These are phyloP conservation scores for Calephelis nemesis DNA, from an alignment of 1,140 invertebrate genomes.

Conservation along the genomic window DNA sequence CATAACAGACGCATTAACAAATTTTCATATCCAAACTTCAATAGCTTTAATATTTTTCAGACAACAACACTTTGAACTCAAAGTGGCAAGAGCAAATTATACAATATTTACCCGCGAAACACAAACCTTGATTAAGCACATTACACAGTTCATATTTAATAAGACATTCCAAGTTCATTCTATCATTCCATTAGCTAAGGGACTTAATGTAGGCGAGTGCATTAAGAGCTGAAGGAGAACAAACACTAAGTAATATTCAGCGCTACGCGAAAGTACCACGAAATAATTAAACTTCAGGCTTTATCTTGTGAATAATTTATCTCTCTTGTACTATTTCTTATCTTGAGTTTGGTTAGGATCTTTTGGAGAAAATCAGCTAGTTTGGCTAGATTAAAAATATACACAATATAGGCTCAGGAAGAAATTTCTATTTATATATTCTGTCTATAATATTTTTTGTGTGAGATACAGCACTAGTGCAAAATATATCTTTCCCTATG, in stretches of 20 bases:
- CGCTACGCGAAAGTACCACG: neutral
- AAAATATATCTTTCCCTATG: too few species aligned
- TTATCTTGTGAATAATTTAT: conserved; percentile 6
- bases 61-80: too few species aligned
- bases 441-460: too few species aligned
- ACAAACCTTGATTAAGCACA: neutral
- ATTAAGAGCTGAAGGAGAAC: conserved; percentile 17
- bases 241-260: conserved; percentile 8
- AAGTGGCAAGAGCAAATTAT: too few species aligned
- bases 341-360: neutral
- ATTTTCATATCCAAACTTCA: too few species aligned
- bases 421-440: too few species aligned
- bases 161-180: conserved; percentile 1
- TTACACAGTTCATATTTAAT: neutral
- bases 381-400: too few species aligned
- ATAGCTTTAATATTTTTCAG: too few species aligned
- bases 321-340: neutral
- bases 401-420: too few species aligned
- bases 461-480: too few species aligned
- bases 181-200: neutral
- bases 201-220: conserved; percentile 22
- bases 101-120: neutral
- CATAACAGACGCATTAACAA: too few species aligned
- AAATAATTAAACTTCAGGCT: conserved; percentile 4
- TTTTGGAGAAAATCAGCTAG: too few species aligned